Percentiles rank a stretch among this genome's conserved stretches.
phyloP scores from a whole-genome alignment of 1,140 invertebrate genomes.

The Brachionus plicatilis region DNA sequence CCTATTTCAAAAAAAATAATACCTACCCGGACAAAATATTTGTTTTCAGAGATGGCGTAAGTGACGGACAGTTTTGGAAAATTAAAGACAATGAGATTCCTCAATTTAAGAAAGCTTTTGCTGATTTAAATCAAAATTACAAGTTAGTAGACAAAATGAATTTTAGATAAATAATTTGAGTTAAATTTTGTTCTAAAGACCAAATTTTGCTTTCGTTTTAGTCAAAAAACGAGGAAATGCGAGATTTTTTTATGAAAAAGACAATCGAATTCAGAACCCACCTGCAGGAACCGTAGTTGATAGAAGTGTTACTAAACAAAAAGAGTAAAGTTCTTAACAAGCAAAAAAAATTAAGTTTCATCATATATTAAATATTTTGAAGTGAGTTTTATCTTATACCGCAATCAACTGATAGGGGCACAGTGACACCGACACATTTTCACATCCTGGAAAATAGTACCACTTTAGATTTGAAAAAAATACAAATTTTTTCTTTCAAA shows the following conservation, averaged over 20 bases:
- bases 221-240: conserved; percentile 38
- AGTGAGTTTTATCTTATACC: conserved; percentile 76
- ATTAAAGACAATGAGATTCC: conserved; percentile 67
- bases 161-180: not conserved
- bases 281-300: conserved; percentile 76
- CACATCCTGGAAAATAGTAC: conserved; percentile 63
- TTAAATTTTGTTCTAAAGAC: not conserved
- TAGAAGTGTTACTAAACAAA: conserved; percentile 69
- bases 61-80: conserved; percentile 72
- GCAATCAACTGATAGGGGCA: conserved; percentile 70
- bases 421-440: conserved; percentile 74
- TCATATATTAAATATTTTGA: conserved; percentile 39
- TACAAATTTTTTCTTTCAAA: conserved; percentile 75
- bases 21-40: conserved; percentile 58
- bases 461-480: conserved; percentile 60
- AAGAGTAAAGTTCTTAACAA: conserved; percentile 61
- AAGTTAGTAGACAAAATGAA: not conserved
- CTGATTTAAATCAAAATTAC: conserved; percentile 42
- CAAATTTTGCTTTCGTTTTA: conserved; percentile 19
- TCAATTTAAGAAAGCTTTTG: conserved; percentile 63
- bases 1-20: not conserved
- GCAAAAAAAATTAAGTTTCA: not conserved
- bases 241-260: conserved; percentile 23
- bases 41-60: conserved; percentile 83
- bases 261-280: conserved; percentile 66